Percentiles rank a stretch among this genome's conserved stretches.
phyloP scores from a whole-genome alignment of 92 coral and sea anemone species.

The Epizoanthus rinbou region DNA sequence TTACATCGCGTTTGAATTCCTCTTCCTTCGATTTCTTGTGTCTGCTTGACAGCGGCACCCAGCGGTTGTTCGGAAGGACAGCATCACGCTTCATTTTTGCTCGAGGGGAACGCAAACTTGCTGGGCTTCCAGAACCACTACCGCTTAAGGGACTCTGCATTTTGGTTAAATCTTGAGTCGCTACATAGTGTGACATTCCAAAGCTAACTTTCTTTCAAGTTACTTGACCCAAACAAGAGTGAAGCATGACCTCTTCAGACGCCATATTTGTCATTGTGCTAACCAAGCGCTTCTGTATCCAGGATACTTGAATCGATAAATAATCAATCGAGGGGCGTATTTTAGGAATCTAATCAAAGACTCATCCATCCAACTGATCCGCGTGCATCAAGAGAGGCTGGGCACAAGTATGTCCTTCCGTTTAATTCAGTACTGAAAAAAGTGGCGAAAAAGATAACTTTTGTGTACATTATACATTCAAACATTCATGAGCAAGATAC shows the following conservation, averaged over 20 bases:
- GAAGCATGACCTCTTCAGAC: slow-evolving; percentile 10
- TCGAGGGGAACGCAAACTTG: slow-evolving; percentile 31
- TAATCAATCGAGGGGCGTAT: slow-evolving; percentile 9
- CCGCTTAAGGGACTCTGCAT: slow-evolving; percentile 22
- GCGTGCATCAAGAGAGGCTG: no score
- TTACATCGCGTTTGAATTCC: slow-evolving; percentile 41
- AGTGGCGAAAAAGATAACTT: no score
- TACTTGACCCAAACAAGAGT: slow-evolving; percentile 12
- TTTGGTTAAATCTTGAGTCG: background rate
- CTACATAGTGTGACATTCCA: slow-evolving; percentile 18
- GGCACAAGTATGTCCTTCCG: no score
- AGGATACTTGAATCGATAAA: slow-evolving; percentile 32
- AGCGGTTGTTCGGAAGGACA: background rate
- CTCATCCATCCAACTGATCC: background rate
- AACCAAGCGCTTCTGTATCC: slow-evolving; percentile 33
- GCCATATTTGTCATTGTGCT: slow-evolving; percentile 5
- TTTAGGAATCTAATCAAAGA: background rate
- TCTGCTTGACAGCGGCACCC: slow-evolving; percentile 40
- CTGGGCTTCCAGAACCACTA: slow-evolving; percentile 13
- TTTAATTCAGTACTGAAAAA: no score
- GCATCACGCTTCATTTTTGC: slow-evolving; percentile 17
- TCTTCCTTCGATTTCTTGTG: slow-evolving; percentile 40
- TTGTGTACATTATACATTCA: no score
- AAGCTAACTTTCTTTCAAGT: slow-evolving; percentile 13
- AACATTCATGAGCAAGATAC: no score